Evolutionary conservation across 92 coral and sea anemone genomes (phyloP), one percentile per base, ranked within the genome.

Genomic region (Umimayanthus kanabou): DNA sequence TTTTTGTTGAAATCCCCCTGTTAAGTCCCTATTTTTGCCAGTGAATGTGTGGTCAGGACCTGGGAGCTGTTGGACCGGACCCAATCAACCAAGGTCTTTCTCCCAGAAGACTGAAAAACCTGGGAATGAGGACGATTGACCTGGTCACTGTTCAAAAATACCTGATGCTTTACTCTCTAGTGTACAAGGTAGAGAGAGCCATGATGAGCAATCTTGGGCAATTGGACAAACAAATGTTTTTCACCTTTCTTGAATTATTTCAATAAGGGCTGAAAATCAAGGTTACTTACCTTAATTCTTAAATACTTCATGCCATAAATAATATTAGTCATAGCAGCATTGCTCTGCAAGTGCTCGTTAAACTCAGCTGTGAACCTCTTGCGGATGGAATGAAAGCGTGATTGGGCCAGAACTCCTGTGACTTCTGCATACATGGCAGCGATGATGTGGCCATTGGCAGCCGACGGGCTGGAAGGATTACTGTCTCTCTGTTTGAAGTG

Each of bases 301-400:
- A 97, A 94, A 92, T 97, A 97, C 85, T 97, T 97, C 99, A 97
- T 97, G 28, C 99, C 99, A 93, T 94, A 97, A 92, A 97, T 97
- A 87, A 97, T 91, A 91, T 97, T 95, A 82, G 94, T 95, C 90
- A 92, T 85, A 25, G 90, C 89, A 26, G 95, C 90, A 76, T 93
- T 94, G 82, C 92, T 94, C 86, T 89, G 94, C 80, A 94, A 93
- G 73, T 97, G 92, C 64, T 97, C 99, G 70, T 90, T 94, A 89
- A 97, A 95, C 90, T 97, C 99, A 1, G 98, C 92, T 72, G 90
- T 86, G 85, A 97, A 97, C 30, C 98, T 87, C 55, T 97, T 97
- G 26, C 97, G 91, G 23, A 97, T 95, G 30, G 91, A 91, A 72
- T 91, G 97, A 80, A 97, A 97, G 89, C 95, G 91, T 6, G 99